Percentiles rank a stretch among this genome's conserved stretches.
Conservation (phyloP, 2,797 vertebrate species). For the Eurystomus glaucurus region DNA sequence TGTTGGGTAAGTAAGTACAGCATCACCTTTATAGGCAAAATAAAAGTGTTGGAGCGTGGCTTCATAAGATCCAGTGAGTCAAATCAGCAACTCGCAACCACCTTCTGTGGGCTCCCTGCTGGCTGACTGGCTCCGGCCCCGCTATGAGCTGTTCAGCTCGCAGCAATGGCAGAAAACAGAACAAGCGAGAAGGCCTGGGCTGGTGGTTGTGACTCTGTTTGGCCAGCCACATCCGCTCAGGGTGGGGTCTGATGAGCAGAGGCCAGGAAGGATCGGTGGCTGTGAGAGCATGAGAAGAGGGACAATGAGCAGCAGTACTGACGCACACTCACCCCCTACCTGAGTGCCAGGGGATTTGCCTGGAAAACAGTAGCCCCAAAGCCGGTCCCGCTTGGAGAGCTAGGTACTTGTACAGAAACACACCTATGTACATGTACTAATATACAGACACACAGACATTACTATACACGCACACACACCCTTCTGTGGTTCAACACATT, state of each 20-base stretch:
- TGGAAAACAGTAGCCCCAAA: neutral
- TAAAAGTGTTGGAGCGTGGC: neutral
- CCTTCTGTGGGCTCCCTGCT: fast-evolving
- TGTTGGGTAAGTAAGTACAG: fast-evolving
- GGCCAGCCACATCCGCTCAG: neutral
- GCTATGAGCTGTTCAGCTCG: neutral
- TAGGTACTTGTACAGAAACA: neutral
- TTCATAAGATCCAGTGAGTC: neutral
- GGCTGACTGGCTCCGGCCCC: fast-evolving
- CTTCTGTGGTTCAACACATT: neutral
- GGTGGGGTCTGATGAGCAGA: fast-evolving
- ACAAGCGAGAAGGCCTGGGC: fast-evolving
- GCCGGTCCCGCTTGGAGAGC: neutral
- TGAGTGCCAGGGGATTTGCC: neutral
- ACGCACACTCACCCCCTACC: fast-evolving
- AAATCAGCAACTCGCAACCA: neutral
- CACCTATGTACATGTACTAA: neutral
- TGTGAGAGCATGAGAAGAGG: neutral
- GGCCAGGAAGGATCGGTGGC: neutral
- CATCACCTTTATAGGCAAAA: neutral
- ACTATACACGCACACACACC: too few relatives aligned
- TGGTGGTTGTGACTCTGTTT: fast-evolving
- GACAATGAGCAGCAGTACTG: neutral
- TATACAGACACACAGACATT: fast-evolving
- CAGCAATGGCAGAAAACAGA: neutral